A percentile compares a stretch with the other conserved stretches of the same genome.
phyloP scores from a whole-genome alignment of 2,888 invertebrate species.

The Himalopsyche kuldschensis region DNA sequence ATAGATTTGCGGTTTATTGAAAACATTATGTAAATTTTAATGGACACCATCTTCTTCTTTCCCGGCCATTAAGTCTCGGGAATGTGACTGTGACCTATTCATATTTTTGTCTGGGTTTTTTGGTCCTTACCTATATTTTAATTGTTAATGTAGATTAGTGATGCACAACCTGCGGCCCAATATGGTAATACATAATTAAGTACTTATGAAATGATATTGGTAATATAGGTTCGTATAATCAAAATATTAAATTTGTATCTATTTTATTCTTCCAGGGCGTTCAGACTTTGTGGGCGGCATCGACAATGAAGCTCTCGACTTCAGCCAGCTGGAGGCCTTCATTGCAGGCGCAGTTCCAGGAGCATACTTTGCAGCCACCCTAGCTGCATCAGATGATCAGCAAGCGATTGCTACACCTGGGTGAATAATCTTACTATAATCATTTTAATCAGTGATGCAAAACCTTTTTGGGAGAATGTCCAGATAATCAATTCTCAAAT shows the following conservation, averaged over 20 bases:
- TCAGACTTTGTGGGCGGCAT: constrained; percentile 82
- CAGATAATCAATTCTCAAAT: too few relatives aligned
- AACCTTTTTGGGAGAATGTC: too few relatives aligned
- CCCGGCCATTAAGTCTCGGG: too few relatives aligned
- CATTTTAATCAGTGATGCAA: background rate
- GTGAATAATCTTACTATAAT: constrained; percentile 9
- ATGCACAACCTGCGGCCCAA: too few relatives aligned
- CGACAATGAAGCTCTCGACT: constrained; percentile 81
- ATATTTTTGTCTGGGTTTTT: background rate
- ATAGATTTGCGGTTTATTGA: background rate
- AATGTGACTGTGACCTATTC: background rate
- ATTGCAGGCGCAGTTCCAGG: constrained; percentile 73
- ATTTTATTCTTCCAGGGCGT: constrained; percentile 63
- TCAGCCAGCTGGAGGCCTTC: constrained; percentile 82
- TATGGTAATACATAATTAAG: too few relatives aligned
- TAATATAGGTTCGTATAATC: too few relatives aligned
- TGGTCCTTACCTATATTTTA: background rate
- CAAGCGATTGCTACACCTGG: constrained; percentile 37
- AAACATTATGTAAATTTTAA: background rate
- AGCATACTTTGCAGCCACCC: constrained; percentile 50
- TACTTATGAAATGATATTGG: too few relatives aligned
- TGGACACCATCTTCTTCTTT: too few relatives aligned
- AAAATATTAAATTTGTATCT: background rate
- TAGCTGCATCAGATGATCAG: constrained; percentile 41
- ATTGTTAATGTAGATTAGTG: too few relatives aligned